Base-by-base conservation (phyloP, 2,113 vertebrate species). In the Prunella fulvescens region DNA sequence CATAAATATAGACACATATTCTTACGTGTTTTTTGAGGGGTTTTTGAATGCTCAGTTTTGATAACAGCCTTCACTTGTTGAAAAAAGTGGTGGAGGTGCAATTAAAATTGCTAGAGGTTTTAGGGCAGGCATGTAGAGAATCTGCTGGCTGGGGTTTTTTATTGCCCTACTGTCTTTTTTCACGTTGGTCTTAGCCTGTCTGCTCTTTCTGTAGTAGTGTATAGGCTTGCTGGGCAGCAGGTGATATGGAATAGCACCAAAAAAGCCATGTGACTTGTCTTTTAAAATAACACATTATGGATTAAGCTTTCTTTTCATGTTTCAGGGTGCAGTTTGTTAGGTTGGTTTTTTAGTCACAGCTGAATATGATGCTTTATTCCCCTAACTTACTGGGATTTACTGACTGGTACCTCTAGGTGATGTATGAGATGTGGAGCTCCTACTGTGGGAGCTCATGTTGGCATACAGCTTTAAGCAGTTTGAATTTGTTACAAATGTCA, bases 21-120 rank as follows among this genome's bases (percentile, higher is more conserved):
- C 17, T 57, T 70, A 25, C 0, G 0, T 39, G 19, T 33, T 10
- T 86, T 86, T 76, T 0, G 0, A 61, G 54, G 11, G 39, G 39
- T 4, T 67, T 81, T 61, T 50, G 12, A 35, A 56, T 37, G 31
- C n/a, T 92, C 0, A 0, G 23, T 83, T 77, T 67, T 50, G 26
- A 3, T 87, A 45, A 39, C 33, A 2, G 1, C 31, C 23, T 95
- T 86, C 23, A 19, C 44, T 57, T 24, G 11, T 42, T 80, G 44
- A 62, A 60, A 19, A 35, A 81, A 45, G 18, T 14, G 17, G 15
- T 12, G 44, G 69, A 62, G 12, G 24, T 81, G 19, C 37, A 84
- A 10, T 60, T 94, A 57, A 39, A 88, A 62, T 78, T 69, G 28
- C 11, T 48, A 58, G 56, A 45, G 51, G 11, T 28, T 42, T 51